Evolutionary conservation across 1,140 invertebrate genomes (phyloP), one percentile per base, ranked within the genome.

Genomic region (Drosophila truncata): DNA sequence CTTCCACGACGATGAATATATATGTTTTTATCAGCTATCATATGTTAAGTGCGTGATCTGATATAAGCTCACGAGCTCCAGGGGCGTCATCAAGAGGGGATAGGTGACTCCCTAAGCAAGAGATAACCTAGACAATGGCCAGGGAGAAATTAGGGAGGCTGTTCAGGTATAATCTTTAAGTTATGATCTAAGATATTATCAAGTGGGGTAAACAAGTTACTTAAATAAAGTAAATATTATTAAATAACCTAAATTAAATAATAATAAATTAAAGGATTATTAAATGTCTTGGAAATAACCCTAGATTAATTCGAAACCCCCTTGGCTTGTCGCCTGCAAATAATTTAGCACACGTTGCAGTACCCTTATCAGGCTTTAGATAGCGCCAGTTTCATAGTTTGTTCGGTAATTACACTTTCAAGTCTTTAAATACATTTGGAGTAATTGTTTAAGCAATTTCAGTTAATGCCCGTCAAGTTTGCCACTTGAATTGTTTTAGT

Each of bases 361-460:
- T 50, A 6, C 49, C 37, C 52, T 64, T 76, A 76, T 76, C 71
- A 50, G 50, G 60, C 60, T 58, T 44, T 25, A 75, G 70, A 74
- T 75, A 74, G 66, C 52, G 35, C 20, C 66, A 71, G 35, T 60
- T 71, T 71, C 42, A 72, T 72, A 72, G 69, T 71, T 72, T 72
- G 69, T 71, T 71, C 44, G 66, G 42, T 50, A 72, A 72, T 72
- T 72, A 59, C 66, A 33, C 41, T 71, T 72, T 49, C 29, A 37
- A 71, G 52, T 72, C 69, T 72, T 59, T 60, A 72, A 72, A 72
- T 50, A 72, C 66, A 50, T 72, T 72, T 72, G 29, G 20, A 60
- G 69, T 72, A 72, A 72, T 72, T 72, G 69, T 60, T 72, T 50
- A 50, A 72, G 52, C 52, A 60, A 72, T 72, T 72, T 60, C 35